Evolutionary conservation across 2,797 vertebrate genomes (phyloP).

Genomic region (Halcyon badia): DNA sequence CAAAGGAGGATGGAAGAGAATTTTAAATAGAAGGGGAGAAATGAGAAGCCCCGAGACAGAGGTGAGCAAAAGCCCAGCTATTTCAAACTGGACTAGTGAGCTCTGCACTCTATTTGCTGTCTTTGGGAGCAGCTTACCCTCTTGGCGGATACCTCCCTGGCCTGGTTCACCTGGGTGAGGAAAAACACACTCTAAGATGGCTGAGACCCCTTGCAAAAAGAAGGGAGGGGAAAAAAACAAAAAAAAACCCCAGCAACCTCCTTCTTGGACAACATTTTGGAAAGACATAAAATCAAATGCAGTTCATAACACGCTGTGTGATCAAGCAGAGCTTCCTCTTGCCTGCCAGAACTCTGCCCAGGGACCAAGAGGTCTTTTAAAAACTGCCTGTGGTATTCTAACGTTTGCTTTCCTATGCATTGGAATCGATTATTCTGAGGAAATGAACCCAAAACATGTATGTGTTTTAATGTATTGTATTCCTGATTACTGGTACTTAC

Average conservation of each 20-base stretch:
- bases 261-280: conserved; percentile 71
- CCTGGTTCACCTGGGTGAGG: conserved; percentile 26
- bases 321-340: conserved; percentile 59
- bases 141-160: conserved; percentile 18
- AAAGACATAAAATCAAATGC: conserved; percentile 77
- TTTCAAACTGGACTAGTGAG: not conserved
- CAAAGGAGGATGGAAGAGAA: not conserved
- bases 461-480: not conserved
- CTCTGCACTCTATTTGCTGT: not conserved
- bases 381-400: conserved; percentile 27
- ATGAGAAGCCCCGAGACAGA: not conserved
- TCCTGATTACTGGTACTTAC: not conserved
- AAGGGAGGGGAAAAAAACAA: not conserved
- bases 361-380: conserved; percentile 47
- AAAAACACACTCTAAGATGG: conserved; percentile 32
- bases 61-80: not conserved
- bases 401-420: conserved; percentile 37
- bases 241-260: not conserved
- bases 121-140: not conserved
- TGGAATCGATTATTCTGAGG: conserved; percentile 22
- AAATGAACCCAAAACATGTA: not conserved
- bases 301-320: conserved; percentile 71
- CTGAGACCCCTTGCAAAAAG: not conserved
- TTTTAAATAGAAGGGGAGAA: not conserved
- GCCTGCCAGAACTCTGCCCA: conserved; percentile 38